Evolutionary conservation across 2,113 vertebrate species (phyloP), one percentile per base, ranked within the genome.

Genomic region (Notarius quadriscutis): DNA sequence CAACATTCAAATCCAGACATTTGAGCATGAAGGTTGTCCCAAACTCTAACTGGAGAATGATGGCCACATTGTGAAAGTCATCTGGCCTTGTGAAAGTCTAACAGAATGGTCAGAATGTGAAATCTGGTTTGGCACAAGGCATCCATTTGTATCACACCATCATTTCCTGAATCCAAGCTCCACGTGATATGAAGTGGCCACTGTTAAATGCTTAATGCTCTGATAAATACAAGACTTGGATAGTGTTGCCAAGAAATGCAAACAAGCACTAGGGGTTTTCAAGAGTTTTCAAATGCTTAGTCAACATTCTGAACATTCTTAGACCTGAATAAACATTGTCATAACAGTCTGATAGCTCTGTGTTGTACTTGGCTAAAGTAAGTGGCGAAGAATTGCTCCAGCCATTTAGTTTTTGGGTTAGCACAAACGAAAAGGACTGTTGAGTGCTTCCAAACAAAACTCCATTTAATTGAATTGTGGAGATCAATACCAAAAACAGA

Each of bases 231-330:
- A 11, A 11, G 11, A 2, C 30, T 81, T 53, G 41, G 85, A 80
- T 25, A 22, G 0, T 6, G 77, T 7, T 75, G 84, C 87, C 87
- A 88, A 82, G 77, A 69, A 85, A 85, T 74, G 57, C 87, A 85
- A 85, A 85, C 78, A 72, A 88, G 80, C n/a, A 63, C 51, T 48
- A 15, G 55, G 10, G 63, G 12, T 71, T 63, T 84, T 62, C 65
- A 55, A 86, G 27, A 15, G 57, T 48, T 57, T 50, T 57, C 58
- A 53, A 63, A 85, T 58, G 63, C 71, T 34, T 17, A 50, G 81
- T 30, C 20, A 57, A 48, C 87, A 80, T 81, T 84, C 80, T 81
- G 77, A 63, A 85, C 87, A 85, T 88, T 85, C 83, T 55, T 79
- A 74, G 77, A 88, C 84, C 79, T 75, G 62, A 81, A 71, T 51